Base-by-base conservation (phyloP, 2,797 vertebrate genomes). In the Liparis tanakae region DNA sequence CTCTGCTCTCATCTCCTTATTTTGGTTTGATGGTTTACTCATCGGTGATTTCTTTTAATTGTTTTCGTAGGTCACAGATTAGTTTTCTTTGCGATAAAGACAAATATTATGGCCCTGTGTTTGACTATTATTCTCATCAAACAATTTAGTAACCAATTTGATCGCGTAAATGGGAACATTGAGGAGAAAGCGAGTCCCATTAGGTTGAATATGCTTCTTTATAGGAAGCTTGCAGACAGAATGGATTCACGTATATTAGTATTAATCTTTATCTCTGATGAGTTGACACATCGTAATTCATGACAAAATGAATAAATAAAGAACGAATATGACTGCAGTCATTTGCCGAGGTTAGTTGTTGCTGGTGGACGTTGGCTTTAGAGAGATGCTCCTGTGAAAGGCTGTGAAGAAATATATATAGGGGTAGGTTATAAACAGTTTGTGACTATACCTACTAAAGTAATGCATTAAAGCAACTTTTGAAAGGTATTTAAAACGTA, bases 201-300 rank as follows among this genome's bases (percentile, higher is more conserved):
- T 53, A 17, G 74, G 66, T 60, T 76, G 72, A 74, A 76, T 43
- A 17, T 4, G 43, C 48, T 10, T 36, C 62, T 73, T 56, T 39
- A 22, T 37, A 6, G 39, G 59, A 70, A 67, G 71, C 78, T 59
- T 1, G 17, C 62, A 51, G 73, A 68, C 79, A 54, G 67, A 81
- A 69, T 22, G 59, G 78, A 83, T 86, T 84, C 74, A 68, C 1
- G 50, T 51, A 64, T 62, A 75, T 85, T 80, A 70, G 62, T 14
- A 62, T 67, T 82, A 68, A 87, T 87, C 58, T 74, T 55, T 54
- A 55, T 59, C 60, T 67, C n/a, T 53, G 77, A 84, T 59, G 82
- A 71, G 72, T 58, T 80, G 83, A 82, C 86, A 80, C 70, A 72
- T 71, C 62, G 18, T 76, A 76, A 85, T 80, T 78, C 46, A 34